phyloP scores from a whole-genome alignment of 2,113 vertebrate species.

The Xenopus tropicalis region DNA sequence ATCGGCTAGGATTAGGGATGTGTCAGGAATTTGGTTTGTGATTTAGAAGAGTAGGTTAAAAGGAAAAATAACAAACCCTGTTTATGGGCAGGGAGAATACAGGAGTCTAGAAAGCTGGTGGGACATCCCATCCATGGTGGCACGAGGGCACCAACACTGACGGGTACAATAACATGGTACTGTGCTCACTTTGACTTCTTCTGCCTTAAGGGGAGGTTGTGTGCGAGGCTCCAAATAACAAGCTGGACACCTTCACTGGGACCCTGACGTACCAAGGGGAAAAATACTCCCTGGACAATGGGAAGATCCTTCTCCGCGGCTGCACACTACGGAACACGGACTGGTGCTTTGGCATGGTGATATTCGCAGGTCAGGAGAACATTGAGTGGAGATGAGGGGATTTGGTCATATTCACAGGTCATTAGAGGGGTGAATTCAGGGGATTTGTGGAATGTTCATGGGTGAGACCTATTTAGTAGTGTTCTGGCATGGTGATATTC shows the following conservation, averaged over 20 bases:
- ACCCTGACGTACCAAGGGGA: constrained; percentile 67
- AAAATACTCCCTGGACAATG: constrained; percentile 75
- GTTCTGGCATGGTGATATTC: no score
- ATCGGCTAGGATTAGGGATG: no score
- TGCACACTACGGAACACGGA: constrained; percentile 89
- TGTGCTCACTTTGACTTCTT: background rate
- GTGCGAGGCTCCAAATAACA: constrained; percentile 91
- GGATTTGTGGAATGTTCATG: no score
- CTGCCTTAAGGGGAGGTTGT: constrained; percentile 73
- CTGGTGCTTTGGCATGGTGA: constrained; percentile 91
- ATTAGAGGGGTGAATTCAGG: no score
- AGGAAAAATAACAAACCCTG: no score
- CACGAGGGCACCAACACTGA: no score
- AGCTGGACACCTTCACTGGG: constrained; percentile 83
- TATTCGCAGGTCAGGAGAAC: constrained; percentile 82
- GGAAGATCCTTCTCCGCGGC: constrained; percentile 85
- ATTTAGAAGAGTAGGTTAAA: no score
- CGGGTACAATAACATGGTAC: background rate
- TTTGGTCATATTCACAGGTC: background rate
- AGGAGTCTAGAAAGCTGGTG: no score
- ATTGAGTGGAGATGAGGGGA: background rate
- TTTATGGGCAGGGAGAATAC: no score
- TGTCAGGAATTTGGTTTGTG: no score
- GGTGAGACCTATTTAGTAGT: no score
- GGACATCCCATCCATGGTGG: no score